phyloP scores from a whole-genome alignment of 2,888 invertebrate species.

The Lucinisca nassula region DNA sequence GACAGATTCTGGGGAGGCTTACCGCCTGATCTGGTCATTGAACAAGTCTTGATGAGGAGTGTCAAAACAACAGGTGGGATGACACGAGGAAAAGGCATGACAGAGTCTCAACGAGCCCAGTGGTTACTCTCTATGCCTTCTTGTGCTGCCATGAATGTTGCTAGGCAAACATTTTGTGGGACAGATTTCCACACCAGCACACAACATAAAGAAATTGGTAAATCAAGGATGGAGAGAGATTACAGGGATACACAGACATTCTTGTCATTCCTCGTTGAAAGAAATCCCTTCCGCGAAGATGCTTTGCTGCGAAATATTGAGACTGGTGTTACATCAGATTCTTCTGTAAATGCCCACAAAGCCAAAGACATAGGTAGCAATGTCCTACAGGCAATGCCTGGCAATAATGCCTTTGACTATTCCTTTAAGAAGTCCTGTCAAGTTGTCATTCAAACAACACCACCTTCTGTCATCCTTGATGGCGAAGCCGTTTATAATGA shows the following conservation, averaged over 20 bases:
- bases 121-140: slow-evolving; percentile 66
- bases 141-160: slow-evolving; percentile 53
- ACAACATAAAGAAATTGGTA: slow-evolving; percentile 45
- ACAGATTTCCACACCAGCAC: slow-evolving; percentile 19
- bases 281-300: background rate
- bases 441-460: background rate
- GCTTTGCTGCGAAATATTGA: background rate
- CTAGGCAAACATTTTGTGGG: slow-evolving; percentile 55
- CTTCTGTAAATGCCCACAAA: slow-evolving; percentile 1
- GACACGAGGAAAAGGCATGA: slow-evolving; percentile 67
- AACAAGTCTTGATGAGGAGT: slow-evolving; percentile 65
- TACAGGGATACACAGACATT: background rate
- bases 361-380: background rate
- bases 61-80: slow-evolving; percentile 70
- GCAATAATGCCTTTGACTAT: background rate
- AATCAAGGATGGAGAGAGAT: slow-evolving; percentile 19
- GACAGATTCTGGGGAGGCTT: slow-evolving; percentile 75
- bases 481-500: slow-evolving; percentile 3
- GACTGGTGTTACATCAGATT: background rate
- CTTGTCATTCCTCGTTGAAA: background rate
- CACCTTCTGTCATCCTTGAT: background rate
- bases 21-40: slow-evolving; percentile 74
- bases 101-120: slow-evolving; percentile 52
- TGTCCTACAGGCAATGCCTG: background rate
- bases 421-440: background rate